These are phyloP conservation scores for Elachura formosa DNA, from an alignment of 2,113 vertebrate genomes.

Conservation along the genomic window DNA sequence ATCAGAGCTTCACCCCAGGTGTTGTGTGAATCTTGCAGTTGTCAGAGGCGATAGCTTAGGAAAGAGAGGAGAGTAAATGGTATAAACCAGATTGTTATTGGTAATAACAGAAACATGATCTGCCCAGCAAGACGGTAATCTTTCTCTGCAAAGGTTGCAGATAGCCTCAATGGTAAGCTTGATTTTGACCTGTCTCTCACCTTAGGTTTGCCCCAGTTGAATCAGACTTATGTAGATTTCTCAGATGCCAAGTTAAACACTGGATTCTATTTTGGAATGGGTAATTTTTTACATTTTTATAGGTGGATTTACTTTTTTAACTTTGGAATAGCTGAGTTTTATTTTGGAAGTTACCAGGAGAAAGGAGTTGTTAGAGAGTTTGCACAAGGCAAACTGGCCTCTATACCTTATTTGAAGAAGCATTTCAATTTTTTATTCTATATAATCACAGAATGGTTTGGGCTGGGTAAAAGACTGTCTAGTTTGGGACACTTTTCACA, in stretches of 20 bases:
- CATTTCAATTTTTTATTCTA: background rate
- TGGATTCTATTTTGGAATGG: background rate
- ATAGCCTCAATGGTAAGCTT: background rate
- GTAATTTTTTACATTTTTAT: background rate
- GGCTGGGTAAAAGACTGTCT: background rate
- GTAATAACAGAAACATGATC: background rate
- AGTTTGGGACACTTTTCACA: background rate
- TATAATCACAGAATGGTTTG: background rate
- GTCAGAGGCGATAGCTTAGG: background rate
- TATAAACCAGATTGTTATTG: background rate
- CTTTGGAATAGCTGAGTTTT: background rate
- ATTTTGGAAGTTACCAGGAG: background rate
- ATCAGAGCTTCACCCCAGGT: background rate
- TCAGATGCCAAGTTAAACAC: background rate
- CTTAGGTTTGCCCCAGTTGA: background rate
- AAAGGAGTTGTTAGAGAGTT: background rate
- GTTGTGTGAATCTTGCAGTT: background rate
- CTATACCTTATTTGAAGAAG: background rate
- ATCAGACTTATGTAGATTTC: background rate
- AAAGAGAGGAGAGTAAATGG: background rate
- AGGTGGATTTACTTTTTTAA: background rate
- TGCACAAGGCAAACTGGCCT: background rate
- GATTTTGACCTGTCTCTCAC: slow-evolving; percentile 23
- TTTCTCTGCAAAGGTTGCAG: background rate
- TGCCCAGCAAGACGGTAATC: background rate